Evolutionary conservation across 2,888 invertebrate genomes (phyloP).

Genomic region (Acrobasis repandana): DNA sequence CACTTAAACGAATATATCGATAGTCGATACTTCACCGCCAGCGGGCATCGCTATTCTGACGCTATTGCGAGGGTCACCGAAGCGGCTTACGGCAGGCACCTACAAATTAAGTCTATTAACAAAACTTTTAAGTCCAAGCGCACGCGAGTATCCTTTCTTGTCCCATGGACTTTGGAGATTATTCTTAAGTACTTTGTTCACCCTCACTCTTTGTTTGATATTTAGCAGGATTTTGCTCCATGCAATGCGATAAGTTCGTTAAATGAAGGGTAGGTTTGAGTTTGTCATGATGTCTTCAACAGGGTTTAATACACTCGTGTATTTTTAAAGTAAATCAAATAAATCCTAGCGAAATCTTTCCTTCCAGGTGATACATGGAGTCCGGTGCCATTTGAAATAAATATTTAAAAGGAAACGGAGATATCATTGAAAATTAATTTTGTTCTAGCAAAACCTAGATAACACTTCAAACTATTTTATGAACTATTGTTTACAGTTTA

Average conservation of each 20-base stretch:
- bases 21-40: conserved; percentile 45
- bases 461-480: too few relatives aligned
- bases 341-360: too few relatives aligned
- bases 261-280: conserved; percentile 7
- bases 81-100: conserved; percentile 73
- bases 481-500: too few relatives aligned
- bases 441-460: too few relatives aligned
- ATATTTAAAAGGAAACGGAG: too few relatives aligned
- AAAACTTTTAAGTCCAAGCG: conserved; percentile 80
- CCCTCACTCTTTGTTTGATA: conserved; percentile 71
- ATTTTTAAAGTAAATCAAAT: neutral
- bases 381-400: too few relatives aligned
- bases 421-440: too few relatives aligned
- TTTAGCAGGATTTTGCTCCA: conserved; percentile 57
- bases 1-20: conserved; percentile 41
- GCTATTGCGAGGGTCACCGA: conserved; percentile 63
- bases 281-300: neutral
- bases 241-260: conserved; percentile 29
- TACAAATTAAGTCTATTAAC: conserved; percentile 82
- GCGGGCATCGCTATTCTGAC: conserved; percentile 51
- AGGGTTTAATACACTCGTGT: neutral
- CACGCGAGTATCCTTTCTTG: conserved; percentile 79
- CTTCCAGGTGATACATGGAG: too few relatives aligned
- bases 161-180: conserved; percentile 72
- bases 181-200: conserved; percentile 72